These are phyloP conservation scores for Eunapius fragilis DNA, from an alignment of 37 sponge, comb jelly and placozoan species.

Conservation along the genomic window DNA sequence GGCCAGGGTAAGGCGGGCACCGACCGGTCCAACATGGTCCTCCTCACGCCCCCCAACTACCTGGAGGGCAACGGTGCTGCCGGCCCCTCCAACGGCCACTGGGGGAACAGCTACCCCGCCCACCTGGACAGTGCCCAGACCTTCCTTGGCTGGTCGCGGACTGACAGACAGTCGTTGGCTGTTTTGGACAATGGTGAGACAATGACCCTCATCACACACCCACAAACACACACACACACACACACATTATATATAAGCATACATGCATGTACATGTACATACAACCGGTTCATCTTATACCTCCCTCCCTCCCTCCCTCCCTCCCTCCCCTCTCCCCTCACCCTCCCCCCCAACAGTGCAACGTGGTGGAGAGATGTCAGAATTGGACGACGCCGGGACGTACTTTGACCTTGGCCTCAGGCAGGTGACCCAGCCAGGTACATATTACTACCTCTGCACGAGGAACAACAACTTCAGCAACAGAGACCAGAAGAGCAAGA, in stretches of 20 bases:
- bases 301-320: no score
- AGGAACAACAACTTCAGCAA: constrained; percentile 99
- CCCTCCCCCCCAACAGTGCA: constrained; percentile 54
- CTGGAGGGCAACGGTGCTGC: constrained; percentile 63
- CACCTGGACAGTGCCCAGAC: constrained; percentile 49
- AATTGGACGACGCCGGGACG: constrained; percentile 97
- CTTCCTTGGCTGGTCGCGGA: constrained; percentile 64
- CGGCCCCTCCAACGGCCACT: constrained; percentile 76
- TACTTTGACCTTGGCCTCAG: constrained; percentile 93
- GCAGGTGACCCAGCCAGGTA: constrained; percentile 76
- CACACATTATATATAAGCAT: neutral
- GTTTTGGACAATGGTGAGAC: constrained; percentile 46
- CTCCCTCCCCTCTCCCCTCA: no score
- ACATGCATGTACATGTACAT: neutral
- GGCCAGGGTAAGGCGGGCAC: constrained; percentile 96
- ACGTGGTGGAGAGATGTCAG: constrained; percentile 95
- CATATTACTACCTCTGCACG: constrained; percentile 93
- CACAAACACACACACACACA: neutral
- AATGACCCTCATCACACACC: neutral
- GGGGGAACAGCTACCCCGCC: constrained; percentile 89
- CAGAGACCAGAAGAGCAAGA: constrained; percentile 96
- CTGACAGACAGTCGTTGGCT: constrained; percentile 60
- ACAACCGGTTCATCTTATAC: neutral
- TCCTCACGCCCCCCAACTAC: constrained; percentile 68
- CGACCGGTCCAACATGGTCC: constrained; percentile 94